Base-by-base conservation (phyloP, 2,113 vertebrate species). In the Arothron firmamentum region DNA sequence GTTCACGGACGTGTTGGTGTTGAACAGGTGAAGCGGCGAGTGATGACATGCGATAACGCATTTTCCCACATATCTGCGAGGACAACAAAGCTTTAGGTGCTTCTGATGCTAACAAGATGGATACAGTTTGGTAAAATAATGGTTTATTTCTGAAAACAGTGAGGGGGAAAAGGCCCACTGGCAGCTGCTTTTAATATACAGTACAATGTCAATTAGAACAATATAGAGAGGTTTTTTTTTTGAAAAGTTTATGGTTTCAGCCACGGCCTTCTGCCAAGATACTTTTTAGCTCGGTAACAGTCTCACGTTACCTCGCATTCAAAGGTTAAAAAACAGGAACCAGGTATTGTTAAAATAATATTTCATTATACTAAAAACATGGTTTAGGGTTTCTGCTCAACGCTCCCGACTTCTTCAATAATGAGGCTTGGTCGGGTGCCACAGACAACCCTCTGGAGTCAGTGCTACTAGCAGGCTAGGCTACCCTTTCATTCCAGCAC, bases 401-500 rank as follows among this genome's bases (percentile, higher is more conserved):
- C 8, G 34, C 34, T 38, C 25, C 25, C 5, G 25, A 28, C 25
- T 25, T 25, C 25, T 25, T 25, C 25, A 25, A 25, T 25, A 3
- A 25, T 28, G 25, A 5, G 6, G 25, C 10, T 3, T 38, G 34
- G 34, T 11, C 9, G 11, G 34, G 34, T 38, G 34, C 34, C 28
- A 12, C 34, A 38, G 34, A 9, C 11, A 38, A 8, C 34, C 34
- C 11, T 9, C 11, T 38, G 34, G 34, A 38, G 34, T 38, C 34
- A 12, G 34, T 38, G 34, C 34, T 11, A 38, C 11, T 2, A 9
- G 34, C 34, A 38, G 11, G 34, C 34, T 38, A 38, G 47, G 68
- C 63, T 63, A 34, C 67, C 60, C 70, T 75, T 64, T 68, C 69
- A 70, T 48, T 67, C 77, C 68, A 67, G 70, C 59, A 71, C 67